phyloP scores from a whole-genome alignment of 2,888 invertebrate species.

The Trichogramma evanescens region DNA sequence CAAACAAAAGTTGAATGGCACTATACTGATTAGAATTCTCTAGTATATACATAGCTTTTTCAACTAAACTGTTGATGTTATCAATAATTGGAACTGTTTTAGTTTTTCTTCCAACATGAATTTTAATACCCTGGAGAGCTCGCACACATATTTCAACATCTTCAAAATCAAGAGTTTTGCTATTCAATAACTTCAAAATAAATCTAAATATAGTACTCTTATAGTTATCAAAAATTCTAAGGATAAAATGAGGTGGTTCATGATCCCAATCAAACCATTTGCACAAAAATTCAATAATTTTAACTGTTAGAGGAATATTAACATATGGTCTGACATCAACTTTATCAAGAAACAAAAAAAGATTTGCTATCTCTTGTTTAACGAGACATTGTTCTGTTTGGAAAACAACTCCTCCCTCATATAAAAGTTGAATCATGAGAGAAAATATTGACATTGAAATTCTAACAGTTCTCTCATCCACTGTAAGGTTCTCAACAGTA shows the following conservation, averaged over 20 bases:
- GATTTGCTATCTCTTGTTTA: conserved; percentile 19
- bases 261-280: conserved; percentile 19
- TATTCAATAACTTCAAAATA: conserved; percentile 15
- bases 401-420: conserved; percentile 29
- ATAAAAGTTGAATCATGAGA: conserved; percentile 28
- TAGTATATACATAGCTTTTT: conserved; percentile 14
- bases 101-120: background rate
- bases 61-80: conserved; percentile 4
- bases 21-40: conserved; percentile 9
- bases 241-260: background rate
- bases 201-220: conserved; percentile 11
- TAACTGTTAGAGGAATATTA: conserved; percentile 20
- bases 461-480: conserved; percentile 5
- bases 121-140: conserved; percentile 3
- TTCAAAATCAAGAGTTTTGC: conserved; percentile 11
- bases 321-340: conserved; percentile 34
- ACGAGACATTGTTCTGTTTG: conserved; percentile 18
- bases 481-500: conserved; percentile 16
- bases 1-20: conserved; percentile 11
- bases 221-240: conserved; percentile 4
- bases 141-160: conserved; percentile 6
- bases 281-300: conserved; percentile 28
- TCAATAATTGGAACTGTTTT: background rate
- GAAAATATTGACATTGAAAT: conserved; percentile 27
- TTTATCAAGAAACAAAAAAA: conserved; percentile 26